Percentiles rank a stretch among this genome's conserved stretches.
These are phyloP conservation scores for Montipora capitata DNA, from an alignment of 92 coral and sea anemone species.

Conservation along the genomic window DNA sequence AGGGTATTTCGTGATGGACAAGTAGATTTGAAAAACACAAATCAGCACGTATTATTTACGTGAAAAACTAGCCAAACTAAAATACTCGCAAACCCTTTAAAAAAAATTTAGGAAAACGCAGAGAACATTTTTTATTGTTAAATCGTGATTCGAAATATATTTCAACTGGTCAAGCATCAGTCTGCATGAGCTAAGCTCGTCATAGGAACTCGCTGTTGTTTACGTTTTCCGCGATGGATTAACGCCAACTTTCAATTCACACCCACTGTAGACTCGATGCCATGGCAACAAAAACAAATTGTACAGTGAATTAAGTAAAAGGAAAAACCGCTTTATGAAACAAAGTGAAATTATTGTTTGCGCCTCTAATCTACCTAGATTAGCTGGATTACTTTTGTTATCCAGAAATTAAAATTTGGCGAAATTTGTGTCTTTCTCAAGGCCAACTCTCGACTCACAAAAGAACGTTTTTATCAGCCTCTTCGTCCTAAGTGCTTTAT, in stretches of 20 bases:
- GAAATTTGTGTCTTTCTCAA: background rate
- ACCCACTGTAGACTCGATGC: background rate
- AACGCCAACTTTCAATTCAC: background rate
- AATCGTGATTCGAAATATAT: no score
- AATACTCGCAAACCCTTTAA: no score
- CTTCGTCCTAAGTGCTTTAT: background rate
- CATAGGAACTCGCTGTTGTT: background rate
- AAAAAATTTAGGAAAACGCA: no score
- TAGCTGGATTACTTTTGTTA: background rate
- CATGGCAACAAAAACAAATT: background rate
- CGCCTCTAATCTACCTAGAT: background rate
- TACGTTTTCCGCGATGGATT: background rate
- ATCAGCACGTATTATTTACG: no score
- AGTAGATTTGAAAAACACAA: no score
- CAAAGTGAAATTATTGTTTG: background rate
- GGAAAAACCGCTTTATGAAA: background rate
- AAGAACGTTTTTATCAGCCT: background rate
- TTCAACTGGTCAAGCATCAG: no score
- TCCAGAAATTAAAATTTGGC: background rate
- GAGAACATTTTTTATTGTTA: background rate
- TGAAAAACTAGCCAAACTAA: no score
- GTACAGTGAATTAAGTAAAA: background rate
- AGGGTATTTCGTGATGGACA: no score
- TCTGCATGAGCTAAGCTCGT: no score
- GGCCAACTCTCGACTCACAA: background rate